phyloP scores from a whole-genome alignment of 2,888 invertebrate species.

The Poecilobothrus nobilitatus region DNA sequence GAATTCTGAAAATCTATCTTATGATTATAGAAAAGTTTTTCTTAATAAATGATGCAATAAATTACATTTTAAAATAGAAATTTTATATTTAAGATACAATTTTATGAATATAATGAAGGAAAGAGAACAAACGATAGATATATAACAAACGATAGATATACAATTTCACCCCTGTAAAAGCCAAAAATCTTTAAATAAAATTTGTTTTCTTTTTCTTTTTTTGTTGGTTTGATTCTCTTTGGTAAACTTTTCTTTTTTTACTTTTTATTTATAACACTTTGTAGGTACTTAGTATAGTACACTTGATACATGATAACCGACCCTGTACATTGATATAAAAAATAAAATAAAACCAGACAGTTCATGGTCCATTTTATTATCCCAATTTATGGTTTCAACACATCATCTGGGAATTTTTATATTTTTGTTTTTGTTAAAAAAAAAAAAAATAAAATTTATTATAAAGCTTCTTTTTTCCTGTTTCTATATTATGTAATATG shows the following conservation, averaged over 20 bases:
- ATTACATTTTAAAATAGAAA: conserved; percentile 1
- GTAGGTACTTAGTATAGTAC: not conserved
- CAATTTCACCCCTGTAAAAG: not conserved
- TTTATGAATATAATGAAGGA: not conserved
- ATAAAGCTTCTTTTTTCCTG: not conserved
- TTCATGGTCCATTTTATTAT: conserved; percentile 4
- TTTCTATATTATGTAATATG: not conserved
- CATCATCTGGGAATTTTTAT: not conserved
- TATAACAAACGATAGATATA: not conserved
- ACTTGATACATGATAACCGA: not conserved
- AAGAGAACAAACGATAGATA: not conserved
- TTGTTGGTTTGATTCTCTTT: not conserved
- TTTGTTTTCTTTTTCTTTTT: not conserved
- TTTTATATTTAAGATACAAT: not conserved
- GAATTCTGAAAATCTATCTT: no score
- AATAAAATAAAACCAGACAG: not conserved
- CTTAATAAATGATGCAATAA: conserved; percentile 6
- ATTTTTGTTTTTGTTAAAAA: not conserved
- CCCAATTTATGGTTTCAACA: conserved; percentile 6
- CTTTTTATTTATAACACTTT: not conserved
- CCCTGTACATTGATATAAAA: not conserved
- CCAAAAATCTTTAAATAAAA: not conserved
- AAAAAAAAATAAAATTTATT: no score
- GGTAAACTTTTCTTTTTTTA: not conserved
- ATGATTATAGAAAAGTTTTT: not conserved